A percentile compares a stretch with the other conserved stretches of the same genome.
These are phyloP conservation scores for Pyrgilauda ruficollis DNA, from an alignment of 2,113 vertebrate genomes.

Conservation along the genomic window DNA sequence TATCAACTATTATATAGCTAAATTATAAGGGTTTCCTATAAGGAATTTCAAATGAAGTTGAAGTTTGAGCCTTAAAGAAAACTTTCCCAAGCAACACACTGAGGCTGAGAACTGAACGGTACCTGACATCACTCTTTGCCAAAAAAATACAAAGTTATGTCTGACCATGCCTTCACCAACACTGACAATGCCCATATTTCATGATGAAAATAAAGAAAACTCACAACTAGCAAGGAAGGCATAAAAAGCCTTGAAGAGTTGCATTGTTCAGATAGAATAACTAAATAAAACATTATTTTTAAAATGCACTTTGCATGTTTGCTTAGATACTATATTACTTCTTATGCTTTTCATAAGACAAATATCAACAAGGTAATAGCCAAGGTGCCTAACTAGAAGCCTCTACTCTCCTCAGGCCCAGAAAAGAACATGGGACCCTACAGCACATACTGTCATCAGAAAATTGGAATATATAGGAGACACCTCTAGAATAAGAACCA, in stretches of 20 bases:
- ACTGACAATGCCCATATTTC: background rate
- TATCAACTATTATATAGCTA: background rate
- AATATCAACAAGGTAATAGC: background rate
- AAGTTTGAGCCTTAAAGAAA: background rate
- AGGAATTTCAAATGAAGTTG: background rate
- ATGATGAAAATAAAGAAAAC: background rate
- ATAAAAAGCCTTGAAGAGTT: background rate
- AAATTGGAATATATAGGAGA: background rate
- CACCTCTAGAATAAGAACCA: background rate
- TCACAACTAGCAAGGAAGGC: background rate
- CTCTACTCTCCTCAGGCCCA: background rate
- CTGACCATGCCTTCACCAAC: background rate
- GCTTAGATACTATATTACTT: background rate
- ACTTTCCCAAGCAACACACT: fast-evolving
- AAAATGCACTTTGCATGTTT: background rate
- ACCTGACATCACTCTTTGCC: too few relatives aligned
- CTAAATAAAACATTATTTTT: background rate
- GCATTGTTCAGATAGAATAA: background rate
- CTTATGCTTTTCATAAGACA: background rate
- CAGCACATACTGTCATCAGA: background rate
- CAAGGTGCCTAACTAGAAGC: background rate
- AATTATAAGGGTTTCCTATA: background rate
- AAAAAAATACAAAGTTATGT: background rate
- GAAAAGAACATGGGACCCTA: fast-evolving
- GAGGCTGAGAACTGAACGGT: background rate